phyloP scores from a whole-genome alignment of 2,797 vertebrate species.

The Tokudaia muenninki region DNA sequence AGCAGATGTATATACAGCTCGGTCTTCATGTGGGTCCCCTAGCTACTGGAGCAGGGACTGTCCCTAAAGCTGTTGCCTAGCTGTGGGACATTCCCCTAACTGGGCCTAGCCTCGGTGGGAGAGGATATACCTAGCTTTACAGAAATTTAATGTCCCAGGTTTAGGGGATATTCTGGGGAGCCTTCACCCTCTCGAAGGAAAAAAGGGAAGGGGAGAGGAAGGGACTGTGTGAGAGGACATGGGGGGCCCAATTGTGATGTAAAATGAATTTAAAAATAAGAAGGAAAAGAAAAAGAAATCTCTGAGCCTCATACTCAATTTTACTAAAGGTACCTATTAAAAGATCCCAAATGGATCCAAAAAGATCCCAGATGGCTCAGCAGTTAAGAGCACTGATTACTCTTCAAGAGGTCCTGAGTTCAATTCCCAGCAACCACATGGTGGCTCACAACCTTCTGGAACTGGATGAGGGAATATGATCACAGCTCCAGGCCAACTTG shows the following conservation, averaged over 20 bases:
- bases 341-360: background rate
- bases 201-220: background rate
- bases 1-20: background rate
- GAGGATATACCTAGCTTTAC: background rate
- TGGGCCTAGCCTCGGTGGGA: background rate
- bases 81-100: background rate
- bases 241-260: background rate
- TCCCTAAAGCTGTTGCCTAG: background rate
- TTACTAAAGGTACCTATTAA: slow-evolving; percentile 19
- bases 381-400: too few relatives aligned
- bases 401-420: too few relatives aligned
- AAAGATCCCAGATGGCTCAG: too few relatives aligned
- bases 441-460: too few relatives aligned
- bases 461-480: background rate
- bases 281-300: background rate
- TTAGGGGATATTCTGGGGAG: background rate
- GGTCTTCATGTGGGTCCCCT: background rate
- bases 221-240: background rate
- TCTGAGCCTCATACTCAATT: background rate
- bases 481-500: background rate
- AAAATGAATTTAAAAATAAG: background rate
- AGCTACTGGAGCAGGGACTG: background rate
- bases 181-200: background rate
- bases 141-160: background rate
- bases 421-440: too few relatives aligned